Evolutionary conservation across 2,113 vertebrate genomes (phyloP), one percentile per base, ranked within the genome.

Genomic region (Xiphophorus hellerii): DNA sequence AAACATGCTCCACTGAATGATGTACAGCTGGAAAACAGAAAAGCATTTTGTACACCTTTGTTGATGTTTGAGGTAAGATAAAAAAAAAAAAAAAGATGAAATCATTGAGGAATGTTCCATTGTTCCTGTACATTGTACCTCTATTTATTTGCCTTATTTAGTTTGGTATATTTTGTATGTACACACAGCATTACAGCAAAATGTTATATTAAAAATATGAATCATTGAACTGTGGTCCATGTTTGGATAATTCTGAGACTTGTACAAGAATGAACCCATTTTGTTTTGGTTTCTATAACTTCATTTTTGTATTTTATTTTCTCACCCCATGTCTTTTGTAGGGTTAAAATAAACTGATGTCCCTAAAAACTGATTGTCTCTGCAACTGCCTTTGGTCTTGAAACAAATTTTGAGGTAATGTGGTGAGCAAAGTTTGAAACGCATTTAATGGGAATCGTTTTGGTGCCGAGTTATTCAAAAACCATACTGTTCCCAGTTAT

Each of bases 131-230:
- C 95, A 96, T 96, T 94, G 92, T 95, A 95, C 91, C 94, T 96
- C 95, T 96, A 96, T 96, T 96, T 97, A 96, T 96, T 96, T 95
- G 95, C 94, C 93, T 95, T 96, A 95, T 95, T 95, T 96, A 96
- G 94, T 95, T 95, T 95, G 94, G 93, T 95, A 94, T 93, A 92
- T 94, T 95, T 95, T 96, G 86, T 96, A 96, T 93, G 95, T 96
- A 96, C 94, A 95, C 93, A 88, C 93, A 90, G 74, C 93, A 93
- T 95, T 94, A 94, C 88, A 90, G 84, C 84, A 90, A 92, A 93
- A 90, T 90, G 86, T 90, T 92, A 90, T 90, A 92, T 92, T 86
- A 91, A 92, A 91, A 91, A 88, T 91, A 84, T 89, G 88, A 92
- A 90, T 93, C 88, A 92, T 82, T 89, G 88, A 92, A 89, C 90